These are phyloP conservation scores for Hyposoter dolosus DNA, from an alignment of 2,888 invertebrate genomes.

Conservation along the genomic window DNA sequence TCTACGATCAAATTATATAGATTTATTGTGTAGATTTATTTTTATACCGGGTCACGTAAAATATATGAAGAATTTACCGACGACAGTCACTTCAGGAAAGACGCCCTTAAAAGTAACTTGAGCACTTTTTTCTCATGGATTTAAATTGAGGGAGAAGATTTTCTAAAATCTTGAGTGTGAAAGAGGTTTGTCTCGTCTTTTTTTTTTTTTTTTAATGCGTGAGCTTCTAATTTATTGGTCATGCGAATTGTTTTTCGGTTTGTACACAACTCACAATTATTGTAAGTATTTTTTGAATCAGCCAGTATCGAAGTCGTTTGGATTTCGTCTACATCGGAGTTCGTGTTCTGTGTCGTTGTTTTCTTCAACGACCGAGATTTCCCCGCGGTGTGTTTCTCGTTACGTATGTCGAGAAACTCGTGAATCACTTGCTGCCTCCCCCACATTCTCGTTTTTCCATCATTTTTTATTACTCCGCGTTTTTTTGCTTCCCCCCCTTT, in stretches of 20 bases:
- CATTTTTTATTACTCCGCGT: conserved; percentile 25
- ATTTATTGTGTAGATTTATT: background rate
- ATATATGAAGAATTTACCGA: background rate
- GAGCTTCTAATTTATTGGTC: background rate
- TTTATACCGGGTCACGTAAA: background rate
- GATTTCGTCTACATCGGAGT: conserved; percentile 45
- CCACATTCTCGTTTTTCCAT: conserved; percentile 52
- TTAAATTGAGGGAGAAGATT: background rate
- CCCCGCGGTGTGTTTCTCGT: conserved; percentile 66
- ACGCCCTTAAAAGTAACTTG: no score
- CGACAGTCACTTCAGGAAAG: background rate
- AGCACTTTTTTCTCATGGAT: background rate
- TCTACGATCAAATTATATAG: background rate
- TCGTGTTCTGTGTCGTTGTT: conserved; percentile 49
- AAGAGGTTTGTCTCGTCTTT: background rate
- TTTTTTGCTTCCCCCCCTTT: conserved; percentile 25
- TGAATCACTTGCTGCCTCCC: conserved; percentile 69
- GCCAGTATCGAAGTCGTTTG: background rate
- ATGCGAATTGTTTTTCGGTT: background rate
- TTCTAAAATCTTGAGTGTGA: background rate
- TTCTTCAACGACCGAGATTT: conserved; percentile 63
- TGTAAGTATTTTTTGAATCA: background rate
- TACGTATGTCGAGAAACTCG: conserved; percentile 70
- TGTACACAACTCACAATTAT: background rate
- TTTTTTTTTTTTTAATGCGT: background rate